Evolutionary conservation across 1,140 invertebrate genomes (phyloP).

Genomic region (Periplaneta americana): DNA sequence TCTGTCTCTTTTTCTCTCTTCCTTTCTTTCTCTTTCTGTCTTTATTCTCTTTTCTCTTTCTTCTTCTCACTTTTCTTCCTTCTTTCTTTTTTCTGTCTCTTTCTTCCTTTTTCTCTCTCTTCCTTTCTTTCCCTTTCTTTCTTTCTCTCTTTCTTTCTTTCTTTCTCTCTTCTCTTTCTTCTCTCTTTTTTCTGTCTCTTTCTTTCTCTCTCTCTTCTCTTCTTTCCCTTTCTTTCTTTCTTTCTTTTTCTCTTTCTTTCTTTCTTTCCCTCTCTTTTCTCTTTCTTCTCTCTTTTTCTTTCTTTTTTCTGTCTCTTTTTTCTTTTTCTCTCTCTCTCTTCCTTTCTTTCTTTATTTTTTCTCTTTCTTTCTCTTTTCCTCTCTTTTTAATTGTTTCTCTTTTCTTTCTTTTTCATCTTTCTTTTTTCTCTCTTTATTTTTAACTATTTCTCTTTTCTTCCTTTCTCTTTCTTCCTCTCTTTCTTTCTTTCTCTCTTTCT

Average conservation of each 20-base stretch:
- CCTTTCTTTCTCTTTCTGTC: too few species aligned
- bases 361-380: neutral
- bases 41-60: too few species aligned
- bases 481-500: too few species aligned
- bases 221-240: neutral
- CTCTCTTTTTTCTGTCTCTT: neutral
- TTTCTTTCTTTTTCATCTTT: neutral
- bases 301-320: neutral
- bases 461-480: too few species aligned
- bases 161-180: neutral
- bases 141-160: neutral
- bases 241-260: neutral
- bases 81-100: neutral
- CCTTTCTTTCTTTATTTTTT: neutral
- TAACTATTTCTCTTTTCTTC: too few species aligned
- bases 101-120: neutral
- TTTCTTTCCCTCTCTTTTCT: neutral
- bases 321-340: neutral
- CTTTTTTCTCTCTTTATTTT: neutral
- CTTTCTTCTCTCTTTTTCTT: neutral
- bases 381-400: neutral
- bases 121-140: neutral
- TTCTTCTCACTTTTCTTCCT: too few species aligned
- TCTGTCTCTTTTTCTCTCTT: too few species aligned
- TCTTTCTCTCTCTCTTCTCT: neutral